Conservation (phyloP, 2,888 invertebrate species). For the Ypsolopha sequella region DNA sequence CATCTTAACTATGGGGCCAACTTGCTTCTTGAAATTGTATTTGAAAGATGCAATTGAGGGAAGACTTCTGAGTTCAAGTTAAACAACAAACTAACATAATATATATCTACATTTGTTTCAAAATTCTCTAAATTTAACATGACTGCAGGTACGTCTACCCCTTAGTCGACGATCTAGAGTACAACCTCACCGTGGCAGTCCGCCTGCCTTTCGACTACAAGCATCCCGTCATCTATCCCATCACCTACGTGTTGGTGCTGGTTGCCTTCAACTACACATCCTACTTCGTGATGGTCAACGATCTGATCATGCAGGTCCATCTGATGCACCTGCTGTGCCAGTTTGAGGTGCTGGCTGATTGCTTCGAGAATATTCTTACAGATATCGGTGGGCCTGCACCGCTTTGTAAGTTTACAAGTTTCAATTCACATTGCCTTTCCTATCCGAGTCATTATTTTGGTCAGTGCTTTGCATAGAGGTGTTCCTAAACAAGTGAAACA, state of each 20-base stretch:
- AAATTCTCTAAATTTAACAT: not conserved
- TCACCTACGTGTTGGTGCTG: slow-evolving; percentile 26
- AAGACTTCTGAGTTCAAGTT: no score
- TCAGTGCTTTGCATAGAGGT: no score
- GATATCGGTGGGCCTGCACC: slow-evolving; percentile 15
- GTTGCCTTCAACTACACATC: slow-evolving; percentile 33
- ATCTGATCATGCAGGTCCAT: slow-evolving; percentile 42
- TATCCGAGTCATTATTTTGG: no score
- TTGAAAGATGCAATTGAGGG: no score
- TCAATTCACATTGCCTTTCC: no score
- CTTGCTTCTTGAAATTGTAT: no score
- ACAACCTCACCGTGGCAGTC: slow-evolving; percentile 38
- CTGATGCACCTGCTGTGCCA: slow-evolving; percentile 48
- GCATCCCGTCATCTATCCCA: slow-evolving; percentile 23
- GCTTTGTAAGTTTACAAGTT: no score
- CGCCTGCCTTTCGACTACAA: slow-evolving; percentile 34
- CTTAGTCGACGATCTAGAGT: slow-evolving; percentile 39
- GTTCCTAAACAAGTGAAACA: no score
- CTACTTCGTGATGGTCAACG: slow-evolving; percentile 46
- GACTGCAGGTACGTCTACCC: slow-evolving; percentile 6
- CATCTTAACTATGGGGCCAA: no score
- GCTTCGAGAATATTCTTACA: slow-evolving; percentile 35
- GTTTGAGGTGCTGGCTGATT: slow-evolving; percentile 36
- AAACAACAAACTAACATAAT: no score
- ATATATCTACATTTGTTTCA: no score